These are phyloP conservation scores for Eptesicus fuscus DNA, from an alignment of 2,113 vertebrate species.

Conservation along the genomic window DNA sequence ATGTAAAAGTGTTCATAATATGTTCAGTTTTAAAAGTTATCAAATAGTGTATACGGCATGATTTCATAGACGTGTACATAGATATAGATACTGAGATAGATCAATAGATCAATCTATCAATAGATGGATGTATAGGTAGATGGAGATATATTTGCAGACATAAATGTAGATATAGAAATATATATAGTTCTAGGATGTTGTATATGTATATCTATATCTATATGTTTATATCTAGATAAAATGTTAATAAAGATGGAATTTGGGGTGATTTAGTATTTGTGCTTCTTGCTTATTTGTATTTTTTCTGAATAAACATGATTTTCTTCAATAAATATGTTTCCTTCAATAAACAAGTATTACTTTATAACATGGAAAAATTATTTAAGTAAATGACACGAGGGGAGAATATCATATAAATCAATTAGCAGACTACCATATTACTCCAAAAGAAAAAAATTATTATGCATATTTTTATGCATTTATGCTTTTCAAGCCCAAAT, in stretches of 20 bases:
- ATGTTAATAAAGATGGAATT: conserved; percentile 27
- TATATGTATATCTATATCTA: neutral
- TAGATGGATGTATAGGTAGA: neutral
- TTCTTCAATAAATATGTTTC: conserved; percentile 22
- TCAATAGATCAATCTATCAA: neutral
- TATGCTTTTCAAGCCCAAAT: neutral
- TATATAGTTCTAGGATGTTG: neutral
- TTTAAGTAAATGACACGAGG: neutral
- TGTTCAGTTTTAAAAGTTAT: neutral
- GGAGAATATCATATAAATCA: neutral
- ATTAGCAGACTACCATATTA: neutral
- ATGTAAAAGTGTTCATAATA: neutral
- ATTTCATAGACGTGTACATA: neutral
- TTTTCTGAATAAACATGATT: neutral
- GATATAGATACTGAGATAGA: neutral
- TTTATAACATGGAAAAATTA: conserved; percentile 19
- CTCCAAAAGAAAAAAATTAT: neutral
- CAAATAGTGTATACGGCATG: neutral
- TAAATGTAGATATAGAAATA: neutral
- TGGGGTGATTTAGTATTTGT: neutral
- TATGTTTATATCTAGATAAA: neutral
- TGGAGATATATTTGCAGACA: neutral
- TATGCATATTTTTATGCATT: neutral
- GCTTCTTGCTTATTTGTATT: neutral
- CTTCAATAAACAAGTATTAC: neutral